Percentiles rank a stretch among this genome's conserved stretches.
Conservation (phyloP, 2,888 invertebrate species). For the Leuctra nigra region DNA sequence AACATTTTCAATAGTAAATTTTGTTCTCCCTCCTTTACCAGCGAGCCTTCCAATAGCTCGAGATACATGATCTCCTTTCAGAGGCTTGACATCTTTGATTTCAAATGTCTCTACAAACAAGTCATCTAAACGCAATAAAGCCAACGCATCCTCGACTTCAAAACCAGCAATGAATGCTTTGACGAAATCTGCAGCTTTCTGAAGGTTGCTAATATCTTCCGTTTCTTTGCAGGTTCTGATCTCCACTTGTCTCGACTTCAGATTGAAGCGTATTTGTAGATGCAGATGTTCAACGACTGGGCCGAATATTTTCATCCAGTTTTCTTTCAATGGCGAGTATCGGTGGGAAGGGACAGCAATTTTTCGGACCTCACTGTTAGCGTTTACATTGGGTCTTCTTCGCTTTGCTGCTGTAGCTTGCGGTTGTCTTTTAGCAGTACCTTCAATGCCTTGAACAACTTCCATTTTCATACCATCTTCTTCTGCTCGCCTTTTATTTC, state of each 20-base stretch:
- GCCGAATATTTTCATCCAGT: slow-evolving; percentile 95
- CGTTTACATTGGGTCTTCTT: slow-evolving; percentile 37
- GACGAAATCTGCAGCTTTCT: slow-evolving; percentile 98
- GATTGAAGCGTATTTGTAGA: slow-evolving; percentile 89
- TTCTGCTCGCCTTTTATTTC: slow-evolving; percentile 2
- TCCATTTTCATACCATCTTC: slow-evolving; percentile 46
- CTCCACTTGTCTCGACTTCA: slow-evolving; percentile 85
- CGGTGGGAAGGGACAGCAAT: slow-evolving; percentile 91
- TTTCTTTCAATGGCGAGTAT: slow-evolving; percentile 89
- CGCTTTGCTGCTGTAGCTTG: slow-evolving; percentile 44
- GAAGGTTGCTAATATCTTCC: slow-evolving; percentile 80
- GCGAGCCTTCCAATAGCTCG: slow-evolving; percentile 96
- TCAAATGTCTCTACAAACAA: slow-evolving; percentile 96
- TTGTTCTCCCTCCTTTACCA: slow-evolving; percentile 94
- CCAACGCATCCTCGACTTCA: slow-evolving; percentile 94
- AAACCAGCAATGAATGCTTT: slow-evolving; percentile 94
- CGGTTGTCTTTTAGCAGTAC: slow-evolving; percentile 39
- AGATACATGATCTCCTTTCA: slow-evolving; percentile 92
- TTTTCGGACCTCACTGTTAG: slow-evolving; percentile 57
- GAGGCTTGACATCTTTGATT: slow-evolving; percentile 90
- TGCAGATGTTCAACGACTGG: slow-evolving; percentile 94
- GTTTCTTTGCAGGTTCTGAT: slow-evolving; percentile 65
- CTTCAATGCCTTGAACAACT: slow-evolving; percentile 59
- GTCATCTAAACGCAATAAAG: slow-evolving; percentile 90
- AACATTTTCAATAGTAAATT: slow-evolving; percentile 97